Percentiles rank a stretch among this genome's conserved stretches.
Evolutionary conservation across 2,797 vertebrate genomes (phyloP).

Genomic region (Clarias platycephalus): DNA sequence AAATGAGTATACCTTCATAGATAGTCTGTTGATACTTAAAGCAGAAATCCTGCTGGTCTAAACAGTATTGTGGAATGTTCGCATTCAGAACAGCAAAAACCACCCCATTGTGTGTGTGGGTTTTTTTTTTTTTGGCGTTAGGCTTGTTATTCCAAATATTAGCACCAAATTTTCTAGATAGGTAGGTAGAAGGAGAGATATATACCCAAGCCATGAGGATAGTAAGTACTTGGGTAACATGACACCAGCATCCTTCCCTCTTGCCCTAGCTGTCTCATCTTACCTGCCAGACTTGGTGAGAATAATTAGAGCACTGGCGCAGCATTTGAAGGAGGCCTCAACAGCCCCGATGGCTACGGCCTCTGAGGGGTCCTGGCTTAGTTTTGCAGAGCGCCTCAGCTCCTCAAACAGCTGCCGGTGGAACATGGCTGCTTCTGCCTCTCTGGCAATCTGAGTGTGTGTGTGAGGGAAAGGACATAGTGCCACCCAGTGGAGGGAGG

Average conservation of each 20-base stretch:
- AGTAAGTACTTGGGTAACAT: neutral
- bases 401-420: slow-evolving; percentile 97
- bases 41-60: neutral
- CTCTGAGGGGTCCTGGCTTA: slow-evolving; percentile 93
- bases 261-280: slow-evolving; percentile 48
- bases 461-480: slow-evolving; percentile 42
- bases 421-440: slow-evolving; percentile 97
- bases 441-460: slow-evolving; percentile 87
- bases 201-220: neutral
- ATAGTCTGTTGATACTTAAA: neutral
- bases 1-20: neutral
- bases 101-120: too few relatives aligned
- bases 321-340: slow-evolving; percentile 96
- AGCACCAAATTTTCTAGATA: neutral
- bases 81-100: neutral
- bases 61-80: neutral
- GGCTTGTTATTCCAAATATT: neutral
- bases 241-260: neutral
- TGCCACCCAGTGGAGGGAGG: slow-evolving; percentile 47
- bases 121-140: neutral
- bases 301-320: slow-evolving; percentile 91
- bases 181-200: neutral
- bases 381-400: slow-evolving; percentile 83
- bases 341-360: slow-evolving; percentile 92
- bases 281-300: slow-evolving; percentile 98